A percentile compares a stretch with the other conserved stretches of the same genome.
phyloP scores from a whole-genome alignment of 2,797 vertebrate species.

The Bucorvus abyssinicus region DNA sequence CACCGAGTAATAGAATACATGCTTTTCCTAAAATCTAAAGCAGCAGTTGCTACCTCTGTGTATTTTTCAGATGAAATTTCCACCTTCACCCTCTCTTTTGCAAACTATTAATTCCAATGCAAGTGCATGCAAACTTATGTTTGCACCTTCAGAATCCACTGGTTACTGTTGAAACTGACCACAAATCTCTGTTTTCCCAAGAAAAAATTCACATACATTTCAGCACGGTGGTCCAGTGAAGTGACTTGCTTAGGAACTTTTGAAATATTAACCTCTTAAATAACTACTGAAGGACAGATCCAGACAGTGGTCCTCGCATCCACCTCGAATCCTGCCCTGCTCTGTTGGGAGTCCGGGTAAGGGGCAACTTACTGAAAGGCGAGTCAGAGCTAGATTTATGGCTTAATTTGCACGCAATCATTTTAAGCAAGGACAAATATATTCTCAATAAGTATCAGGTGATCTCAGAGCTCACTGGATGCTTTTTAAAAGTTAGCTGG shows the following conservation, averaged over 20 bases:
- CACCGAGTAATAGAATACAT: neutral
- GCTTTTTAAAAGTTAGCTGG: neutral
- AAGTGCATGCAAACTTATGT: neutral
- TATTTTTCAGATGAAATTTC: neutral
- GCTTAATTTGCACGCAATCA: neutral
- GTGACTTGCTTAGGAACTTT: neutral
- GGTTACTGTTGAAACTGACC: neutral
- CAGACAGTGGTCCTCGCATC: neutral
- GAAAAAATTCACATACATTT: neutral
- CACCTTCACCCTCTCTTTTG: neutral
- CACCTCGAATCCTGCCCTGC: neutral
- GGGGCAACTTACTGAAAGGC: neutral
- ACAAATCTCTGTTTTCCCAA: neutral
- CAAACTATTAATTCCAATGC: neutral
- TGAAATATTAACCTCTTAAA: neutral
- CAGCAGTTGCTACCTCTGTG: neutral
- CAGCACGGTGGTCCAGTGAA: neutral
- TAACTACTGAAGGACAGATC: neutral
- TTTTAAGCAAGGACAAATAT: slow-evolving; percentile 10
- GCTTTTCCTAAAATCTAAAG: neutral
- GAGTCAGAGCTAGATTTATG: neutral
- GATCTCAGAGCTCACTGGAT: neutral
- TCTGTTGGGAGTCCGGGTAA: neutral
- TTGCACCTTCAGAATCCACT: neutral
- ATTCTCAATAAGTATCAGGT: neutral